These are phyloP conservation scores for Leptopilina clavipes DNA, from an alignment of 1,140 invertebrate species.

Conservation along the genomic window DNA sequence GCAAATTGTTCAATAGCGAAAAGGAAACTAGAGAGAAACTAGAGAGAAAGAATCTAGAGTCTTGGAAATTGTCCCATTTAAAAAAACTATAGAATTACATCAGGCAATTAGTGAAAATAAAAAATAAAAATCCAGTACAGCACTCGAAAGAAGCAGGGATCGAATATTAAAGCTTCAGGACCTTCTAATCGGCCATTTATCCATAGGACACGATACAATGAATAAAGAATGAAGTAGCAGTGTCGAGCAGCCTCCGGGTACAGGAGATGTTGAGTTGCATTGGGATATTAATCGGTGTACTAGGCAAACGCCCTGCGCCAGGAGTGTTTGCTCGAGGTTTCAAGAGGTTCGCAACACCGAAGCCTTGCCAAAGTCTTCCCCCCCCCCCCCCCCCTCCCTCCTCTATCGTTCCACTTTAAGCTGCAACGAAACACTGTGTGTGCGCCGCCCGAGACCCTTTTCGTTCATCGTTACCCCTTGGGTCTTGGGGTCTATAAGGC, in stretches of 20 bases:
- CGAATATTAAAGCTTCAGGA: conserved; percentile 45
- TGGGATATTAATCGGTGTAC: conserved; percentile 70
- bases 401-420: conserved; percentile 57
- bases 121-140: not conserved
- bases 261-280: conserved; percentile 61
- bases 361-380: conserved; percentile 49
- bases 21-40: too few species aligned
- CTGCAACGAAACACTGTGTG: conserved; percentile 59
- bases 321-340: conserved; percentile 68
- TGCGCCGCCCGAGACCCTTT: conserved; percentile 55
- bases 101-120: not conserved
- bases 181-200: conserved; percentile 60
- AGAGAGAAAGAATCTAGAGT: too few species aligned
- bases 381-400: too few species aligned
- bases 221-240: conserved; percentile 67
- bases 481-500: conserved; percentile 34
- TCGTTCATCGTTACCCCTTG: conserved; percentile 48
- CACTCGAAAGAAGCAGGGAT: not conserved
- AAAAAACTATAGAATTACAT: too few species aligned
- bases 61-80: too few species aligned
- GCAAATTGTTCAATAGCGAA: too few species aligned
- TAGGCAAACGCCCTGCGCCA: conserved; percentile 56
- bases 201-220: conserved; percentile 61
- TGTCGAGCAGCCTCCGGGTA: conserved; percentile 48
- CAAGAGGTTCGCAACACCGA: conserved; percentile 68